Conservation (phyloP, 37 sponge, comb jelly and placozoan genomes). For the Aplysina aerophoba region DNA sequence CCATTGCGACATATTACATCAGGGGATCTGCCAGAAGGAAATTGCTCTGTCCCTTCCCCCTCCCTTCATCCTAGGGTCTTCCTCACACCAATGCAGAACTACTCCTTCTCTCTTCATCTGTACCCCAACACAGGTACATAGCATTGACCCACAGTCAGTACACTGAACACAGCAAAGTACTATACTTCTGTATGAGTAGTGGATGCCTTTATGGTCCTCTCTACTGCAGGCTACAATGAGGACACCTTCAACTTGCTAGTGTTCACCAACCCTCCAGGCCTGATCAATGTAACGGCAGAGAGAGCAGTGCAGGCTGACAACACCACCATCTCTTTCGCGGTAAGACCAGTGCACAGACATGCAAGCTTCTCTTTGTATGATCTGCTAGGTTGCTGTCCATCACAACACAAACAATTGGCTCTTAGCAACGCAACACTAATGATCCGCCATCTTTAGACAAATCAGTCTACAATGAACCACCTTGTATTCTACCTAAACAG, state of each 20-base stretch:
- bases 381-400: too few species aligned
- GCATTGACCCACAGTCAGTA: neutral
- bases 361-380: conserved; percentile 12
- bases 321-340: neutral
- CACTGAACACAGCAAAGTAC: too few species aligned
- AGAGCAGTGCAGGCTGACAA: neutral
- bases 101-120: conserved; percentile 31
- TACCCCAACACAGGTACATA: neutral
- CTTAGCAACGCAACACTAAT: too few species aligned
- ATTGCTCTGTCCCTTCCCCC: conserved; percentile 20
- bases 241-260: too few species aligned
- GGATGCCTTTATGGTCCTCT: too few species aligned
- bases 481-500: too few species aligned
- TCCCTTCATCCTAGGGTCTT: conserved; percentile 41
- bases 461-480: too few species aligned
- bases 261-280: neutral
- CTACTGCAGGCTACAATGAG: too few species aligned
- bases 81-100: conserved; percentile 30
- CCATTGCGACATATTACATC: neutral
- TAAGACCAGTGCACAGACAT: neutral
- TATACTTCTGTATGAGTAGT: too few species aligned
- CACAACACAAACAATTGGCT: too few species aligned
- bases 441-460: too few species aligned
- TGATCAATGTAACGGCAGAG: neutral
- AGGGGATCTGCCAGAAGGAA: neutral